phyloP scores from a whole-genome alignment of 2,888 invertebrate genomes.

The Agrotis clavis region DNA sequence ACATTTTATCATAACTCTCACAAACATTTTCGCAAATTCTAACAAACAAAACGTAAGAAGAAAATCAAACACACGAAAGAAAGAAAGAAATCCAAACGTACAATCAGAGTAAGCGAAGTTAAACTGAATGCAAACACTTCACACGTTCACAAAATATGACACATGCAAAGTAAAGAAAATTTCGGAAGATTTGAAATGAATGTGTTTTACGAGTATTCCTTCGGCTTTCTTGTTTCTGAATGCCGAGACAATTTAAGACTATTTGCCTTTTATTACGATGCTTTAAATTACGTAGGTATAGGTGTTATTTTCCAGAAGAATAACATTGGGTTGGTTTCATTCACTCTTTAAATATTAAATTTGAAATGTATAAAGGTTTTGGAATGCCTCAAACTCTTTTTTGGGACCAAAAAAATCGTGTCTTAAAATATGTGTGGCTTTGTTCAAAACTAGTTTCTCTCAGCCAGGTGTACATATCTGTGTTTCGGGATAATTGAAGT shows the following conservation, averaged over 20 bases:
- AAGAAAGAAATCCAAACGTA: constrained; percentile 31
- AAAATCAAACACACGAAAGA: constrained; percentile 36
- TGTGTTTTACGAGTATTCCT: constrained; percentile 28
- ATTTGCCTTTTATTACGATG: constrained; percentile 4
- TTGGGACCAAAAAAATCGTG: too few relatives aligned
- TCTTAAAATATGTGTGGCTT: too few relatives aligned
- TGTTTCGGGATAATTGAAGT: too few relatives aligned
- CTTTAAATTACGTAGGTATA: constrained; percentile 1
- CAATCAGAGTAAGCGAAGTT: constrained; percentile 54
- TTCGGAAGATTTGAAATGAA: constrained; percentile 26
- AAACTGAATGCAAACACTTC: constrained; percentile 59
- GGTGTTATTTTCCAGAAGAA: neutral
- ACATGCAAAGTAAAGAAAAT: constrained; percentile 39
- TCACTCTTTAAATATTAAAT: too few relatives aligned
- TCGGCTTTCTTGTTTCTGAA: constrained; percentile 24
- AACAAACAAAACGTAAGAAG: constrained; percentile 25
- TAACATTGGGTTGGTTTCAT: neutral
- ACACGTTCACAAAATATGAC: constrained; percentile 47
- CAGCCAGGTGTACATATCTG: too few relatives aligned
- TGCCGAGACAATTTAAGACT: constrained; percentile 25
- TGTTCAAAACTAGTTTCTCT: too few relatives aligned
- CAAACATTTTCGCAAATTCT: constrained; percentile 3
- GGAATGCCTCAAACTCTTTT: too few relatives aligned
- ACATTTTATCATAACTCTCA: constrained; percentile 7
- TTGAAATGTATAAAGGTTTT: too few relatives aligned